phyloP scores from a whole-genome alignment of 2,888 invertebrate species.

The Hemaris fuciformis region DNA sequence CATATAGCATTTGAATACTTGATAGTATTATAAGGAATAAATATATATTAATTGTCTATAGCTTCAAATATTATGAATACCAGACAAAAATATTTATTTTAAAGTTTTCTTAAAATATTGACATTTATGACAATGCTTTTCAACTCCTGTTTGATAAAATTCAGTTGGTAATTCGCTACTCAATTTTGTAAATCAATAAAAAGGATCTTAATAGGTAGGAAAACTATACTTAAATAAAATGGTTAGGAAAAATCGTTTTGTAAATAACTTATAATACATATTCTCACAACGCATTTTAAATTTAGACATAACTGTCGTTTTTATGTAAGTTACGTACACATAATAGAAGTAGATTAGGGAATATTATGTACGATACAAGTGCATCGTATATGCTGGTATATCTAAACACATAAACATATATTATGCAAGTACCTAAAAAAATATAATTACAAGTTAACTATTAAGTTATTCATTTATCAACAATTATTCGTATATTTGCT shows the following conservation, averaged over 20 bases:
- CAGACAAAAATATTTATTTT: slow-evolving; percentile 62
- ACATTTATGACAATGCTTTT: slow-evolving; percentile 27
- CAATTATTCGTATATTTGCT: neutral
- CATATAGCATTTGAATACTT: neutral
- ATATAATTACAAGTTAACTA: neutral
- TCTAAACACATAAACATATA: neutral
- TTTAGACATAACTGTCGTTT: neutral
- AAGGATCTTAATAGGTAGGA: neutral
- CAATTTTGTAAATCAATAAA: neutral
- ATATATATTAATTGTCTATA: neutral
- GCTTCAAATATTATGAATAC: slow-evolving; percentile 14
- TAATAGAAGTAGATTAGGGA: neutral
- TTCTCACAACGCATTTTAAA: neutral
- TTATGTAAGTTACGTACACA: neutral
- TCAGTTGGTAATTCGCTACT: neutral
- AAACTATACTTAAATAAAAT: too few relatives aligned
- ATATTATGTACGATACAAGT: neutral
- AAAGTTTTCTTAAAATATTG: slow-evolving; percentile 62
- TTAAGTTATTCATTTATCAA: neutral
- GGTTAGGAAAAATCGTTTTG: neutral
- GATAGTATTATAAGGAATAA: neutral
- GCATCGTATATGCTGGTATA: neutral
- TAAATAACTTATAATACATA: neutral
- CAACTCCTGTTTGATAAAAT: neutral
- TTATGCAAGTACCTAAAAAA: neutral